Base-by-base conservation (phyloP, 2,888 invertebrate species). In the Dasypogon diadema region DNA sequence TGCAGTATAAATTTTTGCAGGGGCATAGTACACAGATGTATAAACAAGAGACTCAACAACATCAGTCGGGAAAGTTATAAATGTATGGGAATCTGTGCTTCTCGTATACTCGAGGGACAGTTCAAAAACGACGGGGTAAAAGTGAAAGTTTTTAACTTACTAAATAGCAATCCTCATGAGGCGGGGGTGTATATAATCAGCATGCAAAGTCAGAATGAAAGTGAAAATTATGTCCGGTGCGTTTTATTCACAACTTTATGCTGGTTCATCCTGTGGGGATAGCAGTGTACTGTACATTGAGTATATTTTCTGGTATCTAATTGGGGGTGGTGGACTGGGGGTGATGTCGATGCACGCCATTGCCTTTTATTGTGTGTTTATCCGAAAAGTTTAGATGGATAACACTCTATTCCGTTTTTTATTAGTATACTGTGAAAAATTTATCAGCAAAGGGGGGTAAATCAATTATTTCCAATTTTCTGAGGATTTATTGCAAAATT, bases 221-320 rank as follows among this genome's bases (percentile, higher is more conserved):
- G 70, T 70, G 70, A 70, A 70, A 70, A 70, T 70, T 70, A 70
- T 70, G 70, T 70, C 70, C 54, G 70, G 54, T 70, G 54, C 70
- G 70, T 54, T 70, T 54, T 54, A 70, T 70, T 16, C 30, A 46
- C 54, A 70, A 54, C 30, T 70, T 70, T 70, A 70, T 70, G 70
- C 56, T 56, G 6, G n/a, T n/a, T n/a, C 30, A 16, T 26, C 30
- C 18, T 51, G 1, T 51, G 65, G 48, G 65, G 65, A 42, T 42
- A 12, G 6, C 2, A 65, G 22, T 42, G n/a, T n/a, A n/a, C n/a
- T 30, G 10, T 65, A 26, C 46, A 65, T 3, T 42, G 42, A 42
- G 14, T 48, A 65, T 65, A 65, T 65, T 65, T 65, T 65, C 26
- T 21, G 60, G 37, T 37, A 42, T 12, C 42, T 42, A 42, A 3